Percentiles rank a stretch among this genome's conserved stretches.
Evolutionary conservation across 2,797 vertebrate species (phyloP).

Genomic region (Anas bahamensis): DNA sequence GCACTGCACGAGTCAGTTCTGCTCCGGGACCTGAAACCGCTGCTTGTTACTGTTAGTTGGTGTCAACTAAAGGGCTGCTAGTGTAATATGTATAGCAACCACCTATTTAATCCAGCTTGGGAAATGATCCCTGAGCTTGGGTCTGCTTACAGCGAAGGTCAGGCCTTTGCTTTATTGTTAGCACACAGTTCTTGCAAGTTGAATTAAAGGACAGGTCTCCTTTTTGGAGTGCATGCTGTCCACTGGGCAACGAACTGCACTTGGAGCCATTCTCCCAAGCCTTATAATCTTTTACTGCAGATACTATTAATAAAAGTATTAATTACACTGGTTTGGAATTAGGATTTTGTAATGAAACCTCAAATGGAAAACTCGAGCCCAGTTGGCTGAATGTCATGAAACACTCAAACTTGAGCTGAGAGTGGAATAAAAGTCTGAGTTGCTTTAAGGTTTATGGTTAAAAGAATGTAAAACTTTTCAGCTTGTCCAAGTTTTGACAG

Average conservation of each 20-base stretch:
- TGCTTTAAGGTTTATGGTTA: constrained; percentile 35
- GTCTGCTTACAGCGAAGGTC: background rate
- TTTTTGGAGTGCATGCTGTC: background rate
- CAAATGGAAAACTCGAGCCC: constrained; percentile 14
- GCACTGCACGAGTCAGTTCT: background rate
- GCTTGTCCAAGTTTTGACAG: constrained; percentile 66
- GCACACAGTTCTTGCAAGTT: background rate
- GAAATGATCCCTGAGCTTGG: background rate
- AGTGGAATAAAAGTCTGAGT: constrained; percentile 39
- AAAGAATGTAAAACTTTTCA: constrained; percentile 52
- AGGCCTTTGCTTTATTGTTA: background rate
- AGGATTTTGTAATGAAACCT: constrained; percentile 23
- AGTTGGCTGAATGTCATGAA: constrained; percentile 35
- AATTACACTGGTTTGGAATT: constrained; percentile 54
- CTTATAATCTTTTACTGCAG: constrained; percentile 38
- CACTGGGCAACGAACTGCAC: background rate
- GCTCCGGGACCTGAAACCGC: background rate
- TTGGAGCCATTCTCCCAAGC: background rate
- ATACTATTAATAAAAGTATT: constrained; percentile 51
- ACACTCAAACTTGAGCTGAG: background rate
- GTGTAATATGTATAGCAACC: background rate
- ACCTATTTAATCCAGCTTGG: background rate
- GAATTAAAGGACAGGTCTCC: background rate
- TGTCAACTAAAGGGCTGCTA: background rate
- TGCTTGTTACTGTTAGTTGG: rapidly evolving